Conservation (phyloP, 2,113 vertebrate species). For the Gobio gobio region DNA sequence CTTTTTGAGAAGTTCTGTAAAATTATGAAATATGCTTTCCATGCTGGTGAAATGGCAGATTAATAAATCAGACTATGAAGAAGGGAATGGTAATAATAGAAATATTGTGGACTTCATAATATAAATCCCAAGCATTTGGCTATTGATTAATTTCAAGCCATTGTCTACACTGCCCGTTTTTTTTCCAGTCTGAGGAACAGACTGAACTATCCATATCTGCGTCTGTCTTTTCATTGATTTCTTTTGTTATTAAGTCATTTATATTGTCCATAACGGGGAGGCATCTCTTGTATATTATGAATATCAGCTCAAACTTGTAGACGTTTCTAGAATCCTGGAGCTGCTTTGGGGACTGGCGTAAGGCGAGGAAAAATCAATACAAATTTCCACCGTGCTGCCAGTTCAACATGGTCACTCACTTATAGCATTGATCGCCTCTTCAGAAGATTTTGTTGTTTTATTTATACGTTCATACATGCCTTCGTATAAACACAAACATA, state of each 20-base stretch:
- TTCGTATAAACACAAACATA: background rate
- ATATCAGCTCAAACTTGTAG: slow-evolving; percentile 30
- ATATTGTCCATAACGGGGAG: slow-evolving; percentile 31
- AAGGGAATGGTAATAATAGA: background rate
- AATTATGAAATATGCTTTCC: background rate
- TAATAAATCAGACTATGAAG: slow-evolving; percentile 7
- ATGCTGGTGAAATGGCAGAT: background rate
- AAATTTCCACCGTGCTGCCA: slow-evolving; percentile 63
- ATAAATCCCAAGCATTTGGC: slow-evolving; percentile 24
- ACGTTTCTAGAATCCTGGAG: slow-evolving; percentile 51
- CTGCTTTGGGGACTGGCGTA: slow-evolving; percentile 59
- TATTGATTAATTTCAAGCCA: slow-evolving; percentile 41
- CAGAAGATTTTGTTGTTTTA: slow-evolving; percentile 57
- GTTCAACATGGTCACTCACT: slow-evolving; percentile 64
- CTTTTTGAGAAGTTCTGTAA: background rate
- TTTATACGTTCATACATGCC: slow-evolving; percentile 35
- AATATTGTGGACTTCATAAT: background rate
- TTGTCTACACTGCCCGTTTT: slow-evolving; percentile 39
- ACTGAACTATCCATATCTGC: slow-evolving; percentile 37
- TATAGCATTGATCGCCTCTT: slow-evolving; percentile 73
- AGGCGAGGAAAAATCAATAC: slow-evolving; percentile 70
- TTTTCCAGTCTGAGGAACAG: slow-evolving; percentile 19
- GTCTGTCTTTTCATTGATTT: slow-evolving; percentile 39
- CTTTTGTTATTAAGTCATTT: slow-evolving; percentile 43
- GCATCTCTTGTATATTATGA: slow-evolving; percentile 16